Evolutionary conservation across 2,888 invertebrate genomes (phyloP).

Genomic region (Leptopilina myrica): DNA sequence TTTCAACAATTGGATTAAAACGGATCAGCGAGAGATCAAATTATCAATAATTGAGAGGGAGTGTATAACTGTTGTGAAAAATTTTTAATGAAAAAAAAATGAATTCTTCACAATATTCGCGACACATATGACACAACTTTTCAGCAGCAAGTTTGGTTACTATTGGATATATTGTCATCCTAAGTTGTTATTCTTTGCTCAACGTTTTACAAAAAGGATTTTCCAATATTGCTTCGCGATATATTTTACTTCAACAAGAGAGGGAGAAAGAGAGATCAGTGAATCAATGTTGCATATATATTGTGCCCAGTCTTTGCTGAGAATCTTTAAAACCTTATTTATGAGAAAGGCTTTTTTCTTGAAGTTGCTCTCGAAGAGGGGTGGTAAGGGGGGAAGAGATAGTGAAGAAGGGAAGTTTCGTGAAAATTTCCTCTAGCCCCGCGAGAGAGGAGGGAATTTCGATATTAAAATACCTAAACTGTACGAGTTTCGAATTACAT

Average conservation of each 20-base stretch:
- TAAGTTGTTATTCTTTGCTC: constrained; percentile 12
- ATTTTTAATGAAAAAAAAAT: no score
- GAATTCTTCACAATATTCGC: no score
- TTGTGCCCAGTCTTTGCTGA: constrained; percentile 5
- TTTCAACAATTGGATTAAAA: no score
- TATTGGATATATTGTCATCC: constrained; percentile 5
- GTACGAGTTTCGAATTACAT: constrained; percentile 18
- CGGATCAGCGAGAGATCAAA: no score
- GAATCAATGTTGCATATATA: constrained; percentile 20
- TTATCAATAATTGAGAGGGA: neutral
- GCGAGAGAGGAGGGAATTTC: neutral
- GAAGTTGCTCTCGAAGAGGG: neutral
- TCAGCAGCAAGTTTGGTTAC: no score
- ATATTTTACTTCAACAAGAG: constrained; percentile 27
- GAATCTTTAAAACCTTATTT: constrained; percentile 26
- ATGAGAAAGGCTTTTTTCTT: constrained; percentile 4
- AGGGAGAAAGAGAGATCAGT: neutral
- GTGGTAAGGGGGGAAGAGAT: neutral
- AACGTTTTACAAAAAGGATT: constrained; percentile 13
- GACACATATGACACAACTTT: no score
- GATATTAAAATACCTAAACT: constrained; percentile 28
- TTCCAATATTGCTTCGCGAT: constrained; percentile 34
- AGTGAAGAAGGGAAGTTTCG: no score
- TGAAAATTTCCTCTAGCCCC: neutral
- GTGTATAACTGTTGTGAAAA: no score